A percentile compares a stretch with the other conserved stretches of the same genome.
Conservation (phyloP, 2,113 vertebrate species). For the Indicator indicator region DNA sequence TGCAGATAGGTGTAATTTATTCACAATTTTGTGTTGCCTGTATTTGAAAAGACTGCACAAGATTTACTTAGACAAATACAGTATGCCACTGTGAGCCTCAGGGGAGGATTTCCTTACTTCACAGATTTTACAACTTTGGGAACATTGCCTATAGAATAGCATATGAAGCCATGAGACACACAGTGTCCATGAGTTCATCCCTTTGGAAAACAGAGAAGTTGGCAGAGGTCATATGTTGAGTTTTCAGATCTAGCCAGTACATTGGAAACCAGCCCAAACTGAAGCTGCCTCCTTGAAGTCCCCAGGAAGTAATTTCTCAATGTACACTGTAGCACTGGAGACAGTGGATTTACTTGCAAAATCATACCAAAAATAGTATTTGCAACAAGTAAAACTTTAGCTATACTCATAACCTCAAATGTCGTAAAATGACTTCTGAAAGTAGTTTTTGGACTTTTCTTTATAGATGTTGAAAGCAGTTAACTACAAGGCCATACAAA, state of each 20-base stretch:
- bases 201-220: neutral
- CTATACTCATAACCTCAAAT: neutral
- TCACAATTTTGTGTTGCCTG: neutral
- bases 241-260: neutral
- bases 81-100: neutral
- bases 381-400: neutral
- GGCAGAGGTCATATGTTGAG: neutral
- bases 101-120: neutral
- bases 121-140: rapidly evolving
- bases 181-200: neutral
- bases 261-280: neutral
- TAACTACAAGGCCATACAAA: neutral
- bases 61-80: neutral
- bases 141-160: neutral
- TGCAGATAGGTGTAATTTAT: neutral
- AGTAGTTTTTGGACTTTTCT: neutral
- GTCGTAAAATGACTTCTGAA: neutral
- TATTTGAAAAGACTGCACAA: neutral
- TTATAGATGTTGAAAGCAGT: neutral
- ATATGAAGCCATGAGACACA: rapidly evolving
- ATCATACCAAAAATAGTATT: neutral
- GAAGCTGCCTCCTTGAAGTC: neutral
- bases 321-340: neutral
- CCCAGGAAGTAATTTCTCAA: neutral
- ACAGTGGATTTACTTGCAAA: neutral